A percentile compares a stretch with the other conserved stretches of the same genome.
phyloP scores from a whole-genome alignment of 2,888 invertebrate genomes.

The Chloroclysta siterata region DNA sequence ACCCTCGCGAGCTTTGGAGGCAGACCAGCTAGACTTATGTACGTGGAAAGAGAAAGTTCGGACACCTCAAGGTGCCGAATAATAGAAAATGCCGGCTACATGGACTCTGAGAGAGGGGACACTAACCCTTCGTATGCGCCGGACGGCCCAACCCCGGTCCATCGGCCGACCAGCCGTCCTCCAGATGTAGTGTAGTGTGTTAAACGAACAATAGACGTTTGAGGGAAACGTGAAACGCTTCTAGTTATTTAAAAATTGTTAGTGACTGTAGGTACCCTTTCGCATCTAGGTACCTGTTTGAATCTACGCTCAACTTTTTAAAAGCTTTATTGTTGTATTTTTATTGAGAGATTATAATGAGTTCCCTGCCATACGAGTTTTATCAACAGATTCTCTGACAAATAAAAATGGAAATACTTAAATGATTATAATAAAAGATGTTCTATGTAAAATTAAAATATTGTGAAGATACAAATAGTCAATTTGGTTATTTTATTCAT shows the following conservation, averaged over 20 bases:
- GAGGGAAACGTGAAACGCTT: constrained; percentile 84
- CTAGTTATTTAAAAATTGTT: constrained; percentile 75
- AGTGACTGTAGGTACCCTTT: constrained; percentile 76
- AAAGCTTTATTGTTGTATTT: constrained; percentile 82
- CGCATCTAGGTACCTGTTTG: constrained; percentile 77
- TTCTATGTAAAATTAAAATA: constrained; percentile 74
- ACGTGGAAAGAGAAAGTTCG: constrained; percentile 64
- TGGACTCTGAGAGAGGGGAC: constrained; percentile 74
- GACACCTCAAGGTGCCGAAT: constrained; percentile 77
- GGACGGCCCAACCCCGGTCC: constrained; percentile 77
- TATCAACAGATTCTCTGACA: constrained; percentile 70
- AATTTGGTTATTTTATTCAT: constrained; percentile 17
- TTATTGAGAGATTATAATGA: constrained; percentile 78
- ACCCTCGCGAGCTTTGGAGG: constrained; percentile 67
- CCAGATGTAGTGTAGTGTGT: constrained; percentile 70
- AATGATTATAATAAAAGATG: constrained; percentile 68
- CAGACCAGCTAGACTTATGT: constrained; percentile 72
- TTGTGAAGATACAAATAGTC: constrained; percentile 45
- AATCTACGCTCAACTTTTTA: constrained; percentile 81
- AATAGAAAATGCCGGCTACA: constrained; percentile 80
- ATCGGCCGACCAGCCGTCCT: constrained; percentile 53
- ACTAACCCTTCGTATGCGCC: constrained; percentile 78
- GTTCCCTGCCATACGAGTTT: constrained; percentile 73
- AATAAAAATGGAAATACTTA: constrained; percentile 64
- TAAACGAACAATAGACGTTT: constrained; percentile 63